Base-by-base conservation (phyloP, 2,888 invertebrate species). In the Willowsia nigromaculata region DNA sequence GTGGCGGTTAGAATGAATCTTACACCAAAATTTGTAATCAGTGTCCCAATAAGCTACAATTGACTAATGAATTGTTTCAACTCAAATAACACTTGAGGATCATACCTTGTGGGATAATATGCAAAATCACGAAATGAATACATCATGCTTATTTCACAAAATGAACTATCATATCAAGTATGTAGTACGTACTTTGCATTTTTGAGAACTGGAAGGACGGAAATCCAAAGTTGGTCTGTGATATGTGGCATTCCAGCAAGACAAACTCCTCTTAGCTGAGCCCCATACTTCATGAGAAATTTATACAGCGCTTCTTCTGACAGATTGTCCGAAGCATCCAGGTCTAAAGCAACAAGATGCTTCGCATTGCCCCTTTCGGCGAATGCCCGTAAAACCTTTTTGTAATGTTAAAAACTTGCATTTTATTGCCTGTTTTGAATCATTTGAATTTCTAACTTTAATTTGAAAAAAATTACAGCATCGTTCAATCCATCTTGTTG, bases 401-500 rank as follows among this genome's bases (percentile, higher is more conserved):
- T 50, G 25, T 37, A 4, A 71, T 37, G 25, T 22, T 74, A 1
- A 27, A 18, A 80, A 62, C 40, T 4, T 18, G n/a, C 78, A 40
- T 65, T 47, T 71, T 74, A 50, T 56, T 40, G 59, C 27, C 1
- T 22, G 25, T 37, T 18, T 68, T 37, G 0, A 62, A 62, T 30
- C 13, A 1, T 62, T 40, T n/a, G n/a, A n/a, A n/a, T n/a, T n/a
- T n/a, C n/a, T n/a, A n/a, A n/a, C n/a, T n/a, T n/a, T n/a, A n/a
- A n/a, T n/a, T n/a, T n/a, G n/a, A n/a, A 22, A 22, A 6, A 22
- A 43, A 91, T 92, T 92, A 95, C 99, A 62, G 96, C 95, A 94
- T 99, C 99, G 92, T 97, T 99, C 93, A 99, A 99, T 22, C 99
- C 99, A 94, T 99, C 99, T 91, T 98, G 96, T 95, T 99, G 99